phyloP scores from a whole-genome alignment of 92 coral and sea anemone species.

The Blastomussa wellsi region DNA sequence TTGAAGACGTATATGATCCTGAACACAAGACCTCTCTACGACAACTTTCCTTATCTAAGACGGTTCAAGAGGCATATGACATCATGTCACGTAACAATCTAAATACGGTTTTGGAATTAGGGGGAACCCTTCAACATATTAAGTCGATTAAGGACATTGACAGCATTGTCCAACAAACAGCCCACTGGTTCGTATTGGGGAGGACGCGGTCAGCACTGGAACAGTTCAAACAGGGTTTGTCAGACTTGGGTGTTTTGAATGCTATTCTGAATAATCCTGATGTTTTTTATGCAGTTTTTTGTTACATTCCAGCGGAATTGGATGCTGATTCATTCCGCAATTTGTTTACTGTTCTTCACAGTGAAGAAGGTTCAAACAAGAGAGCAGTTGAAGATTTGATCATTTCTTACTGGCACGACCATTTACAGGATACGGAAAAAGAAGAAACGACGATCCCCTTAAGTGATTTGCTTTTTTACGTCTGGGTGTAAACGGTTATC shows the following conservation, averaged over 20 bases:
- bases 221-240: constrained; percentile 56
- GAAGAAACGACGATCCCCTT: constrained; percentile 20
- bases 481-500: constrained; percentile 32
- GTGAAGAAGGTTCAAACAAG: constrained; percentile 70
- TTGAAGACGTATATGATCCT: constrained; percentile 65
- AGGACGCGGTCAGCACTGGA: constrained; percentile 64
- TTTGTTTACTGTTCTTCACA: constrained; percentile 24
- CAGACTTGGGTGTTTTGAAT: constrained; percentile 58
- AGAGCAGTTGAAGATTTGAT: constrained; percentile 32
- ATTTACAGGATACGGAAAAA: constrained; percentile 32
- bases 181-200: constrained; percentile 62
- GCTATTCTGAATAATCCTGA: constrained; percentile 62
- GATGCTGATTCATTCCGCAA: constrained; percentile 29
- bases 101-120: not conserved
- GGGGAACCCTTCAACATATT: not conserved
- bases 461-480: constrained; percentile 27
- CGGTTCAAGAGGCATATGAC: constrained; percentile 51
- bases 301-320: constrained; percentile 47
- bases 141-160: constrained; percentile 37
- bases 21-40: constrained; percentile 56
- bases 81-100: no score
- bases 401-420: constrained; percentile 40
- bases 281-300: constrained; percentile 17
- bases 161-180: constrained; percentile 54
- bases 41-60: constrained; percentile 40